Percentiles rank a stretch among this genome's conserved stretches.
phyloP scores from a whole-genome alignment of 2,797 vertebrate species.

The Channa striata region DNA sequence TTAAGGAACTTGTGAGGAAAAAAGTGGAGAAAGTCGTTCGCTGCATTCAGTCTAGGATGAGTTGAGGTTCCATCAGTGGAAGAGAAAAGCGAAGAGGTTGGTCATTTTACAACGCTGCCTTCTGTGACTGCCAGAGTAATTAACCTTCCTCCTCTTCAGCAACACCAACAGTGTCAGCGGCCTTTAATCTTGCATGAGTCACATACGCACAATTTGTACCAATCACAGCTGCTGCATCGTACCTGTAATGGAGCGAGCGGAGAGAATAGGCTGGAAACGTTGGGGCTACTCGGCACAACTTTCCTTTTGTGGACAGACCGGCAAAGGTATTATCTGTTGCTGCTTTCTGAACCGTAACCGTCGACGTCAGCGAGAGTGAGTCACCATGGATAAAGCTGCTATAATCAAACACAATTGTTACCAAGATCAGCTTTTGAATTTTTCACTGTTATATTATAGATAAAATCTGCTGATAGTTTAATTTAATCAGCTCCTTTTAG shows the following conservation, averaged over 20 bases:
- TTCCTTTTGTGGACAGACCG: too few species aligned
- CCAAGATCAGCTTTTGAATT: too few species aligned
- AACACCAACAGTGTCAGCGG: not conserved
- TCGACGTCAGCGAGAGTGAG: too few species aligned
- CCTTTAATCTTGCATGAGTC: not conserved
- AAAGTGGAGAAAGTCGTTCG: not conserved
- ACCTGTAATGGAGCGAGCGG: not conserved
- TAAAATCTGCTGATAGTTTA: not conserved
- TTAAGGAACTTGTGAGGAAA: not conserved
- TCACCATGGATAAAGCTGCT: not conserved
- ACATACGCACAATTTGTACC: conserved; percentile 21
- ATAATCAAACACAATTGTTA: too few species aligned
- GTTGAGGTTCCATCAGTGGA: not conserved
- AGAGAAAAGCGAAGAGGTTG: not conserved
- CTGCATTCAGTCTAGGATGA: not conserved
- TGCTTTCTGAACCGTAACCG: too few species aligned
- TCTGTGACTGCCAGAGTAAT: not conserved
- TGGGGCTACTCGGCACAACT: not conserved
- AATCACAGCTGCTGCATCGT: not conserved
- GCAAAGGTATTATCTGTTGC: too few species aligned
- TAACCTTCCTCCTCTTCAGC: not conserved
- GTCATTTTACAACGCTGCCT: not conserved
- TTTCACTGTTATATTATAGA: too few species aligned
- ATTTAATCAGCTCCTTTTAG: too few species aligned
- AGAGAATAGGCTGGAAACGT: not conserved